Conservation (phyloP, 1,140 invertebrate species). For the Drosophila orosa region DNA sequence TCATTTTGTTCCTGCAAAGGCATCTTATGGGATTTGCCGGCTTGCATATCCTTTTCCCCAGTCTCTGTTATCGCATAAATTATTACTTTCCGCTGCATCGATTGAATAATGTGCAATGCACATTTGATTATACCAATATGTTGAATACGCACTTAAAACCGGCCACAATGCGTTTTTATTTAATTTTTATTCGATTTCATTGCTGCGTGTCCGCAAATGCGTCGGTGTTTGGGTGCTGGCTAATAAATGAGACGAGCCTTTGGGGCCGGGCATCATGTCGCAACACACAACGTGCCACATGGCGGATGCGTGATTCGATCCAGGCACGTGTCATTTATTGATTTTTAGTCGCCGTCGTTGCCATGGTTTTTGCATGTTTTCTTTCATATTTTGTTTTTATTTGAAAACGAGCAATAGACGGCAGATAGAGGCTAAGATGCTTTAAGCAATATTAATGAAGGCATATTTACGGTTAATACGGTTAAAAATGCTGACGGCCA, state of each 20-base stretch:
- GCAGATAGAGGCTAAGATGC: conserved; percentile 22
- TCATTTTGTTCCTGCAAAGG: not conserved
- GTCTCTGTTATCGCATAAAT: conserved; percentile 49
- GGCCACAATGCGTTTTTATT: conserved; percentile 47
- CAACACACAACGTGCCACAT: conserved; percentile 32
- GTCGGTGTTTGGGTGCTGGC: conserved; percentile 23
- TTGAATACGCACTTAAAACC: conserved; percentile 33
- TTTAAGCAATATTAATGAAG: conserved; percentile 46
- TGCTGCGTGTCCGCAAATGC: conserved; percentile 15
- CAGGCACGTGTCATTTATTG: conserved; percentile 54
- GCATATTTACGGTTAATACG: conserved; percentile 30
- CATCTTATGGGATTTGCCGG: conserved; percentile 8
- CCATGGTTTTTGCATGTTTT: conserved; percentile 31
- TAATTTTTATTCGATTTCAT: conserved; percentile 49
- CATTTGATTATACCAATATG: conserved; percentile 64
- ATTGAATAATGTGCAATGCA: conserved; percentile 47
- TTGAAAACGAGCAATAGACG: conserved; percentile 11
- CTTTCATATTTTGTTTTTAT: conserved; percentile 4
- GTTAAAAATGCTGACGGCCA: conserved; percentile 17
- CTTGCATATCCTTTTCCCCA: conserved; percentile 2
- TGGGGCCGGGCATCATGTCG: conserved; percentile 22
- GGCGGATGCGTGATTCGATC: conserved; percentile 44
- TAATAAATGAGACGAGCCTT: conserved; percentile 50
- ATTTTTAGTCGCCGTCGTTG: conserved; percentile 38
- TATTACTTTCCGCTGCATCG: conserved; percentile 40